Base-by-base conservation (phyloP, 2,888 invertebrate genomes). In the Agrochola lota region DNA sequence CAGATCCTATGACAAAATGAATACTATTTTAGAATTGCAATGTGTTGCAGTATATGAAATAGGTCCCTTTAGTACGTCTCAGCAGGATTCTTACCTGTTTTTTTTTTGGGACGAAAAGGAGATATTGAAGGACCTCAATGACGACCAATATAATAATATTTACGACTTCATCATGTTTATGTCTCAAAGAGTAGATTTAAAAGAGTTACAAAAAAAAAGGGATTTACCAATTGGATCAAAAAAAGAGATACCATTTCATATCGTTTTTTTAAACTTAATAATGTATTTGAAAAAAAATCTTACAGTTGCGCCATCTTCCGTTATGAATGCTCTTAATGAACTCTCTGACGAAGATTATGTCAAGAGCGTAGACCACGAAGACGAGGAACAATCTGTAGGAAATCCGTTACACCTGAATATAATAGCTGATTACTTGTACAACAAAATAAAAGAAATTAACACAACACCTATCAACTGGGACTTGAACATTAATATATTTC, bases 401-500 rank as follows among this genome's bases (percentile, higher is more conserved):
- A 76, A 52, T 15, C 83, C 83, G 15, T 72, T 83, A 68, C 64
- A 82, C 49, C 35, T 79, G 8, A 62, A 83, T 52, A 60, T 82
- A 60, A 43, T 76, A 9, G 79, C 76, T 57, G 68, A 79, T 49
- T 79, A 82, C 40, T 71, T 83, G 15, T 46, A 60, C 26, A n/a
- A 59, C 26, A 57, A 64, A 76, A 74, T 82, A 20, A 68, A 67
- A 64, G 68, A 60, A 35, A 35, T 3, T 11, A 30, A 23, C 17
- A 35, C 1, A 35, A 46, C 6, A 40, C 35, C 30, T 5, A 30
- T 64, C 8, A 2, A 55, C 57, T 76, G 62, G 76, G 9, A 63
- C n/a, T 55, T 52, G 52, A 2, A 35, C 12, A 20, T 20, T 62
- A 7, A 30, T 49, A 43, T 43, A 0, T 40, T 62, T 23, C 5